Base-by-base conservation (phyloP, 2,113 vertebrate genomes). In the Rhabdomys dilectus region DNA sequence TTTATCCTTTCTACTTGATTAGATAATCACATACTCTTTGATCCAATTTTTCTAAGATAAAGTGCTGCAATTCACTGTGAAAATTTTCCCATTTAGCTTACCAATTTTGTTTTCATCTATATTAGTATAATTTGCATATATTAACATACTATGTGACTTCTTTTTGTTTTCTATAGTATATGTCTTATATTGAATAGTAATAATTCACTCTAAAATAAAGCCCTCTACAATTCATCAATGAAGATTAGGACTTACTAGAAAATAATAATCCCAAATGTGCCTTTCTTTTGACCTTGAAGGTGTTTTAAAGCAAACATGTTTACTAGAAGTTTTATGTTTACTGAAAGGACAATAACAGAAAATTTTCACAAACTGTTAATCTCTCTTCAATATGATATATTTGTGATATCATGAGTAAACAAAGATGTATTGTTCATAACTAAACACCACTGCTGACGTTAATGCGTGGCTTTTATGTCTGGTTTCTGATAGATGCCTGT, bases 101-200 rank as follows among this genome's bases (percentile, higher is more conserved):
- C 34, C 12, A 51, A 19, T 31, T 96, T 95, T 93, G 21, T 11
- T 95, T 97, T 92, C 84, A 22, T 73, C 36, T 39, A 48, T 42
- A 81, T 88, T 88, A 84, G 51, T n/a, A 34, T 70, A 78, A n/a
- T 92, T 96, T 91, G 78, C 76, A 91, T 42, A 88, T 56, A 76
- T 87, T 85, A 90, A 29, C 93, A 9, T 60, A 45, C n/a, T 82
- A 24, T 84, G 7, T 36, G 88, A 60, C 7, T 93, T 87, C 48
- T 36, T 81, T 93, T 90, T 56, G 9, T 64, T 95, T 66, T 76
- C 29, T 82, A 77, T 78, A 24, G n/a, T 68, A 21, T 22, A 42
- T 64, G 31, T 92, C 56, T 78, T 68, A 45, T 60, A 8, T 68
- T n/a, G 51, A 88, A 88, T 68, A 22, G 3, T 42, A 93, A 53